Percentiles rank a stretch among this genome's conserved stretches.
Evolutionary conservation across 2,797 vertebrate species (phyloP).

Genomic region (Characodon lateralis): DNA sequence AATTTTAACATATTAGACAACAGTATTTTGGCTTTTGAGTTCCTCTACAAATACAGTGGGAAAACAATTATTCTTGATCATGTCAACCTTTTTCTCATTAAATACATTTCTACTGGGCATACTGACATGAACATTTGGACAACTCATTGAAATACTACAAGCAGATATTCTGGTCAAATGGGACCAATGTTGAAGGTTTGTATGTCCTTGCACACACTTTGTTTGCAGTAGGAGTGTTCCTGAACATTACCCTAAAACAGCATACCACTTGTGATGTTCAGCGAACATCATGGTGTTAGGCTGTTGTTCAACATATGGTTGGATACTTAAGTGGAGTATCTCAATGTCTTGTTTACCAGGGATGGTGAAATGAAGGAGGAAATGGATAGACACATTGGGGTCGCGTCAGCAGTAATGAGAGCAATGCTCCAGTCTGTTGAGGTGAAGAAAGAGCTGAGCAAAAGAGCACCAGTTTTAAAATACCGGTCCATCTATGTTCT

Average conservation of each 20-base stretch:
- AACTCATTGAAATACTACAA: neutral
- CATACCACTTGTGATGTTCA: neutral
- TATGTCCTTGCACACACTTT: neutral
- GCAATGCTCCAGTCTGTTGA: neutral
- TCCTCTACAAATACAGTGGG: neutral
- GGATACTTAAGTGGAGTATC: neutral
- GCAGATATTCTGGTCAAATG: neutral
- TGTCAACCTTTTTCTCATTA: neutral
- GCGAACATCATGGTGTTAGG: neutral
- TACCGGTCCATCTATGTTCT: neutral
- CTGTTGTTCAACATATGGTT: neutral
- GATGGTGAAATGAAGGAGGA: neutral
- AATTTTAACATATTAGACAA: neutral
- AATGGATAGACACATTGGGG: neutral
- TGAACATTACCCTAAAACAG: neutral
- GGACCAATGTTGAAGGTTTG: neutral
- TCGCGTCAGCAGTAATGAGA: neutral
- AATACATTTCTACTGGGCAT: neutral
- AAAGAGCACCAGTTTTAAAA: neutral
- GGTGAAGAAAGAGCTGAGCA: neutral
- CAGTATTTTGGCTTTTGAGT: neutral
- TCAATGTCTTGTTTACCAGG: neutral
- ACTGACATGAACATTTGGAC: neutral
- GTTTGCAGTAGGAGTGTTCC: neutral
- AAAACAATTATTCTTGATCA: neutral